Conservation (phyloP, 2,797 vertebrate genomes). For the Mus caroli region DNA sequence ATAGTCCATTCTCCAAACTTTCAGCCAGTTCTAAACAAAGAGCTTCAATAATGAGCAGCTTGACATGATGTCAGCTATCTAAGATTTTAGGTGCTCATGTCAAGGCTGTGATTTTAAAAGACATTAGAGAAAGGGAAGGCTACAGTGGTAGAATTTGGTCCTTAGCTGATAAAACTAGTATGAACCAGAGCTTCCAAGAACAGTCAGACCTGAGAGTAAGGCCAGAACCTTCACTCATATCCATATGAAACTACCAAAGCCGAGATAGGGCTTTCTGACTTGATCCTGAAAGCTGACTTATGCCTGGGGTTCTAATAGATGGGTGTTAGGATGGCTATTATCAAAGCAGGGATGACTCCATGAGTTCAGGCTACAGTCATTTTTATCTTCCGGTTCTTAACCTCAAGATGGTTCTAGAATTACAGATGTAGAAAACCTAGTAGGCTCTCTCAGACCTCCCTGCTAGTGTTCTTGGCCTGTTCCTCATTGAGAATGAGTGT, state of each 20-base stretch:
- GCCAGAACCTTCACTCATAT: constrained; percentile 3
- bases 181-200: constrained; percentile 36
- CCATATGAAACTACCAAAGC: neutral
- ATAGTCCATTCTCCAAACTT: constrained; percentile 86
- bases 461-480: neutral
- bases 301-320: constrained; percentile 7
- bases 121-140: constrained; percentile 48
- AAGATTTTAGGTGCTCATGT: constrained; percentile 9
- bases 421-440: neutral
- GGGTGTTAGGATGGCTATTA: constrained; percentile 20
- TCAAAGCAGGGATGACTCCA: constrained; percentile 23
- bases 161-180: constrained; percentile 15
- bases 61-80: constrained; percentile 72
- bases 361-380: constrained; percentile 30
- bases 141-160: constrained; percentile 15
- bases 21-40: constrained; percentile 82
- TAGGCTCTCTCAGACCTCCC: constrained; percentile 3
- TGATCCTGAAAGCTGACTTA: constrained; percentile 37
- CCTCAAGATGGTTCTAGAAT: constrained; percentile 26
- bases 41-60: constrained; percentile 77
- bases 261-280: constrained; percentile 19
- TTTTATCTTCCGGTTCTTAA: constrained; percentile 59
- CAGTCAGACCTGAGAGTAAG: constrained; percentile 49
- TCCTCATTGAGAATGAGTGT: neutral
- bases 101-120: constrained; percentile 29